phyloP scores from a whole-genome alignment of 2,797 vertebrate species.

The Novumbra hubbsi region DNA sequence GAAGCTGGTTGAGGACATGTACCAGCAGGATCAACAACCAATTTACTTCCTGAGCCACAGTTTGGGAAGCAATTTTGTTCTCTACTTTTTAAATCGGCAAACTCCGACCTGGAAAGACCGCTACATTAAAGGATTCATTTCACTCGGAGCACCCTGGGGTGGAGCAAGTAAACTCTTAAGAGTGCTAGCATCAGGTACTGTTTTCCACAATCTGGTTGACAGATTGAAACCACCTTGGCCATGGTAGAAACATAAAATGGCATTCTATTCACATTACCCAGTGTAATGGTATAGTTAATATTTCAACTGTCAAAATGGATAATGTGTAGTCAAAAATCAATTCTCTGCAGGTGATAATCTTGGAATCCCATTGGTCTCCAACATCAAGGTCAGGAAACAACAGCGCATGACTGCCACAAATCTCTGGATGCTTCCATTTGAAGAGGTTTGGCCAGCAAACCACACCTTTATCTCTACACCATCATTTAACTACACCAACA shows the following conservation, averaged over 20 bases:
- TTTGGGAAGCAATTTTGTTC: conserved; percentile 88
- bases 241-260: neutral
- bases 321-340: neutral
- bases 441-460: conserved; percentile 77
- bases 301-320: no score
- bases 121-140: conserved; percentile 89
- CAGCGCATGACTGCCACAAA: conserved; percentile 88
- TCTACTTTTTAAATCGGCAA: conserved; percentile 91
- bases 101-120: conserved; percentile 90
- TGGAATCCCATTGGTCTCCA: conserved; percentile 91
- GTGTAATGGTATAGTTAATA: no score
- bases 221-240: neutral
- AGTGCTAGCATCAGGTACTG: conserved; percentile 85
- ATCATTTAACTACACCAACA: conserved; percentile 85
- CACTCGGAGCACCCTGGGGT: conserved; percentile 92
- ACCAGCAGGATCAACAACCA: conserved; percentile 74
- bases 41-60: conserved; percentile 91
- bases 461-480: conserved; percentile 93
- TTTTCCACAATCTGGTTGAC: neutral
- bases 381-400: conserved; percentile 90
- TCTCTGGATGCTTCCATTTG: conserved; percentile 89
- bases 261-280: neutral
- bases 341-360: conserved; percentile 84
- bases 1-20: conserved; percentile 88
- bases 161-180: conserved; percentile 85